Evolutionary conservation across 2,113 vertebrate genomes (phyloP).

Genomic region (Empidonax traillii): DNA sequence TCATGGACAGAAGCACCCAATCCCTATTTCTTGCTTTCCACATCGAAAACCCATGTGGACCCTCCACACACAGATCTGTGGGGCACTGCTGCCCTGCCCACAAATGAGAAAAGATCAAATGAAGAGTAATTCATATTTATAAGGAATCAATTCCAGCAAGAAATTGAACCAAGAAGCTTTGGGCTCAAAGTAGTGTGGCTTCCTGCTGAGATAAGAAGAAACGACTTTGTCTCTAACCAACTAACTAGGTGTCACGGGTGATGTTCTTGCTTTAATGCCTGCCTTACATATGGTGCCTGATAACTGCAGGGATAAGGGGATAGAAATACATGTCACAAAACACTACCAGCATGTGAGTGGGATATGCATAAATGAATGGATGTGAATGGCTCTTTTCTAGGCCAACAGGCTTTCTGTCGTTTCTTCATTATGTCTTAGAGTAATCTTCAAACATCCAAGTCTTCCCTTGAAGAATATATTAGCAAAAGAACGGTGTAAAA

Average conservation of each 20-base stretch:
- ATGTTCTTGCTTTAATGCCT: slow-evolving; percentile 51
- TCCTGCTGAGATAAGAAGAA: slow-evolving; percentile 62
- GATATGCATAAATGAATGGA: slow-evolving; percentile 56
- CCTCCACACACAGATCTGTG: slow-evolving; percentile 21
- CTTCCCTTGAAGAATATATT: slow-evolving; percentile 6
- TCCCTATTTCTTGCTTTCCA: background rate
- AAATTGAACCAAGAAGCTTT: slow-evolving; percentile 62
- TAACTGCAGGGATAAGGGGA: slow-evolving; percentile 34
- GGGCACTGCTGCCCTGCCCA: slow-evolving; percentile 43
- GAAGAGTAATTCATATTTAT: slow-evolving; percentile 60
- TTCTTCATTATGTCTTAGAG: slow-evolving; percentile 33
- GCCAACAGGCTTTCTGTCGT: slow-evolving; percentile 9
- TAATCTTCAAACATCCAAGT: slow-evolving; percentile 25
- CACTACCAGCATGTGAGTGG: slow-evolving; percentile 17
- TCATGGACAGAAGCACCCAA: background rate
- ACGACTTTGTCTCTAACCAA: slow-evolving; percentile 46
- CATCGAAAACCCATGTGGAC: background rate
- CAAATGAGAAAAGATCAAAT: slow-evolving; percentile 50
- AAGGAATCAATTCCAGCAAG: slow-evolving; percentile 49
- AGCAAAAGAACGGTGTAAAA: background rate
- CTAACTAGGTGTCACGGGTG: slow-evolving; percentile 54
- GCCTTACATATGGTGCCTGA: slow-evolving; percentile 25
- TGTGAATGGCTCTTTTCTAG: slow-evolving; percentile 45
- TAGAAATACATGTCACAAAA: slow-evolving; percentile 48
- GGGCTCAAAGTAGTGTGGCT: slow-evolving; percentile 40